Evolutionary conservation across 2,113 vertebrate species (phyloP), one percentile per base, ranked within the genome.

Genomic region (Balaenoptera acutorostrata): DNA sequence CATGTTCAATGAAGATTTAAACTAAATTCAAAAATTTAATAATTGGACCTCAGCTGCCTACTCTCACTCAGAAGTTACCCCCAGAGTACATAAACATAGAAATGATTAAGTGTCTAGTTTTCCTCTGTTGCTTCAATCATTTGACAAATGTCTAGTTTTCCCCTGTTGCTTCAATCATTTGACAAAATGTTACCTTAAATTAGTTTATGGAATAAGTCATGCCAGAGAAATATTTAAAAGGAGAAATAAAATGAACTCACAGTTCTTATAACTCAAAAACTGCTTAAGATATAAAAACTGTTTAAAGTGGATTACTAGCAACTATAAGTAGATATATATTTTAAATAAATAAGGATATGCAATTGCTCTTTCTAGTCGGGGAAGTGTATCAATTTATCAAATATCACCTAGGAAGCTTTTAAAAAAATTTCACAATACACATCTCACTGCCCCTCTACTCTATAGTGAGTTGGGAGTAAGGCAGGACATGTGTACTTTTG

Each of bases 181-280:
- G 36, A 81, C 8, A 86, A 88, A 68, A 74, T 20, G 44, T 31
- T 55, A 59, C 23, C 8, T 93, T 78, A 83, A 59, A 81, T 68
- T 88, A 88, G 49, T 87, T 88, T 61, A 85, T 23, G 75, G 69
- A 88, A 18, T 78, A 81, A 75, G 49, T 23, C 52, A 80, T 33
- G n/a, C 49, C 75, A 94, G 80, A 94, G 80, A 96, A 87, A 71
- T 75, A 90, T 59, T 77, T 95, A 61, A 87, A 90, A 93, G 17
- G 11, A 91, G 23, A 84, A 93, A 88, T 44, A 82, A 88, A 90
- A 44, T 69, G 63, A 92, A 89, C 39, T 59, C 61, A 49, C 33
- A 12, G 39, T 63, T 52, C 77, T 88, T 68, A 27, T 41, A 71
- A 92, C 36, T 88, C 17, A 77, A 44, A 92, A 77, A 94, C 33